Conservation (phyloP, 2,888 invertebrate species). For the Trachelus tabidus region DNA sequence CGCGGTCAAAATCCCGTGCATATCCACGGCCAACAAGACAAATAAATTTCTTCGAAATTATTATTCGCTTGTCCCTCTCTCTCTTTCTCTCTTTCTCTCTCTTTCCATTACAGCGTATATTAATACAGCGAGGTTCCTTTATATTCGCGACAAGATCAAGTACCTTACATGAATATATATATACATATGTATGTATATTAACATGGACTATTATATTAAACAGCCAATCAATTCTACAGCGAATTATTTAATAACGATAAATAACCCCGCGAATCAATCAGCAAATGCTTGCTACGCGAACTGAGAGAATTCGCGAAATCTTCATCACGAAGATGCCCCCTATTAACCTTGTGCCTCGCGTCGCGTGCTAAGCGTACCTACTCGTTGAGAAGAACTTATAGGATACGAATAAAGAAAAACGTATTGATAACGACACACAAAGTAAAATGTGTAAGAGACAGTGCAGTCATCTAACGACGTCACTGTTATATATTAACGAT, state of each 20-base stretch:
- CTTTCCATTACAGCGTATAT: background rate
- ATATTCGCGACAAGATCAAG: background rate
- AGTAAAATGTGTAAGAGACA: background rate
- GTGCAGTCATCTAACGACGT: background rate
- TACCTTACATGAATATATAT: too few species aligned
- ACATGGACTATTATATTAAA: too few species aligned
- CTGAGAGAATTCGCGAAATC: background rate
- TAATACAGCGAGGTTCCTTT: background rate
- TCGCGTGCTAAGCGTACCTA: background rate
- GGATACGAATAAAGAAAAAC: background rate
- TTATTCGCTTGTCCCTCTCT: constrained; percentile 38
- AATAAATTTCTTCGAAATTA: constrained; percentile 16
- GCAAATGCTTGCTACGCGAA: background rate
- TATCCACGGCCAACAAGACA: constrained; percentile 17
- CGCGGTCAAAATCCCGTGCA: constrained; percentile 7
- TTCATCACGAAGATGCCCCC: background rate
- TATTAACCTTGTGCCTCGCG: background rate
- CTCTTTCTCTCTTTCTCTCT: background rate
- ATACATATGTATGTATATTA: too few species aligned
- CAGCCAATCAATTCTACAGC: too few species aligned
- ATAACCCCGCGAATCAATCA: background rate
- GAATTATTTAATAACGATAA: too few species aligned
- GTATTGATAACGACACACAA: background rate
- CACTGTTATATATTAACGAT: background rate
- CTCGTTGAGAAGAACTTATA: background rate